Evolutionary conservation across 2,888 invertebrate genomes (phyloP).

Genomic region (Scelioninae gen. 1): DNA sequence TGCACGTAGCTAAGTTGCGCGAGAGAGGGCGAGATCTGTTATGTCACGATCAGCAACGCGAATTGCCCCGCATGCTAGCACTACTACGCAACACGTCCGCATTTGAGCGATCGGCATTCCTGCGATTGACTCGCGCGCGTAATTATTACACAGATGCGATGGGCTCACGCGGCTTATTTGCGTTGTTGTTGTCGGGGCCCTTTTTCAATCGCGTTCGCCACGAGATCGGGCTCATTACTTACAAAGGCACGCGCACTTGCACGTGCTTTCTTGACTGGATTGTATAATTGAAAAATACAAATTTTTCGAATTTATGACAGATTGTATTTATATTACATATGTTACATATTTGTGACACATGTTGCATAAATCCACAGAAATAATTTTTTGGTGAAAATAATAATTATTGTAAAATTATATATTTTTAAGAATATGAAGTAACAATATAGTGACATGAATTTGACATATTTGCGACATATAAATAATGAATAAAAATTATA

Average conservation of each 20-base stretch:
- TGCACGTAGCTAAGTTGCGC: neutral
- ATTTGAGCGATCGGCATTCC: slow-evolving; percentile 69
- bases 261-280: too few species aligned
- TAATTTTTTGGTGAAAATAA: too few species aligned
- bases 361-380: too few species aligned
- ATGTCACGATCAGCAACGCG: slow-evolving; percentile 61
- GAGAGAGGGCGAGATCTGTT: slow-evolving; percentile 61
- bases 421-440: too few species aligned
- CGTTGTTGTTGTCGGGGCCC: slow-evolving; percentile 52
- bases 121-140: slow-evolving; percentile 64
- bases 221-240: slow-evolving; percentile 22
- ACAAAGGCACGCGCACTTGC: slow-evolving; percentile 31
- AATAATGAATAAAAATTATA: too few species aligned
- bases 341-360: too few species aligned
- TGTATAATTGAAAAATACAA: too few species aligned
- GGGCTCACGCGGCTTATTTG: slow-evolving; percentile 44
- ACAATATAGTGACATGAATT: too few species aligned
- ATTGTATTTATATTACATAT: too few species aligned
- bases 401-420: too few species aligned
- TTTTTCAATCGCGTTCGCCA: slow-evolving; percentile 53
- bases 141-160: slow-evolving; percentile 67
- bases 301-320: too few species aligned
- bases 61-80: slow-evolving; percentile 39
- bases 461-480: too few species aligned
- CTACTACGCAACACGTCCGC: slow-evolving; percentile 70